Percentiles rank a stretch among this genome's conserved stretches.
Evolutionary conservation across 2,888 invertebrate genomes (phyloP).

Genomic region (Apodemia mormo): DNA sequence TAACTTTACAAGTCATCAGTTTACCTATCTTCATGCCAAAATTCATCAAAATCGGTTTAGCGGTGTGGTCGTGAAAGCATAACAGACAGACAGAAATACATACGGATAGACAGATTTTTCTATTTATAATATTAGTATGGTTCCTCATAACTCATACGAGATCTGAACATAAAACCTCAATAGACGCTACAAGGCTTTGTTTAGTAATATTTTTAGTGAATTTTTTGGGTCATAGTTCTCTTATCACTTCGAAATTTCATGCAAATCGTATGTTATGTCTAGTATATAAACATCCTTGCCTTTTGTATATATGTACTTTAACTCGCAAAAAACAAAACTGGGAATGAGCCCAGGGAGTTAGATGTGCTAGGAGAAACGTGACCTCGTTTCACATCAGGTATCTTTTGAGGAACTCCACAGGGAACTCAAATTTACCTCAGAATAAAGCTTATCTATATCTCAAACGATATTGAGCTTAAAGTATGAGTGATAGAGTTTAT

Average conservation of each 20-base stretch:
- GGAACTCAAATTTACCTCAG: background rate
- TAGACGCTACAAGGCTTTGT: too few relatives aligned
- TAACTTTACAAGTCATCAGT: too few relatives aligned
- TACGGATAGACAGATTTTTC: too few relatives aligned
- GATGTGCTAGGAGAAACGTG: background rate
- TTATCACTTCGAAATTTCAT: background rate
- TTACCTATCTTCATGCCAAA: too few relatives aligned
- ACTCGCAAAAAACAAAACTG: background rate
- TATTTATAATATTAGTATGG: too few relatives aligned
- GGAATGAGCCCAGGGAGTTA: background rate
- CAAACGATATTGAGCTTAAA: background rate
- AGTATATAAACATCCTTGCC: background rate
- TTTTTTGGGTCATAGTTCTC: too few relatives aligned
- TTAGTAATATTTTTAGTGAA: too few relatives aligned
- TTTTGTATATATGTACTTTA: background rate
- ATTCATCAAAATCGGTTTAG: too few relatives aligned
- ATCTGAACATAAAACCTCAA: too few relatives aligned
- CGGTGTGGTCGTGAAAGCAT: too few relatives aligned
- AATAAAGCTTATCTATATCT: background rate
- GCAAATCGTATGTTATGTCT: background rate
- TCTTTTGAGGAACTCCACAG: background rate
- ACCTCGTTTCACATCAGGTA: constrained; percentile 5
- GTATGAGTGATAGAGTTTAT: background rate
- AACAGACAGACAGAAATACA: too few relatives aligned
- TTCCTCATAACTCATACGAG: too few relatives aligned